Evolutionary conservation across 2,113 vertebrate species (phyloP).

Genomic region (Dicrurus megarhynchus): DNA sequence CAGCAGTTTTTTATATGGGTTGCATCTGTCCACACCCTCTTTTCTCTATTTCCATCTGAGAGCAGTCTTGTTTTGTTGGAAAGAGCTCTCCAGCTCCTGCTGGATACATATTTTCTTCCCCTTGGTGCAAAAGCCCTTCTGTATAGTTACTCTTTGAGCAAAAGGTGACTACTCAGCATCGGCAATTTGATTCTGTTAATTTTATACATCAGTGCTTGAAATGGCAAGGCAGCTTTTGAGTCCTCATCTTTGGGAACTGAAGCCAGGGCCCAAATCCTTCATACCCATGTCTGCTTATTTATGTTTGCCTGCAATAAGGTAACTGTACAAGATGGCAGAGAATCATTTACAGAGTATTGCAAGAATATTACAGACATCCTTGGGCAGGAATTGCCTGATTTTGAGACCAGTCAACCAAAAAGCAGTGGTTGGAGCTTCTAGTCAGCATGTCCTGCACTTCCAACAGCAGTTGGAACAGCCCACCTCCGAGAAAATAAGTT

Average conservation of each 20-base stretch:
- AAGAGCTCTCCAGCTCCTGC: background rate
- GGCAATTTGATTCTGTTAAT: background rate
- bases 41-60: background rate
- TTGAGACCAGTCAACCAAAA: background rate
- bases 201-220: background rate
- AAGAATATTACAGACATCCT: background rate
- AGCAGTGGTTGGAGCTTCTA: background rate
- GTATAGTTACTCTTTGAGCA: background rate
- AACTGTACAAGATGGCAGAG: background rate
- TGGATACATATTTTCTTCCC: accelerated
- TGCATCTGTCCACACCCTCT: background rate
- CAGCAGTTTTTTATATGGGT: background rate
- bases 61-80: background rate
- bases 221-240: background rate
- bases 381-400: background rate
- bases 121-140: background rate
- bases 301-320: background rate
- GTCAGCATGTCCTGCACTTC: background rate
- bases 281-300: background rate
- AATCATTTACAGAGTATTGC: background rate
- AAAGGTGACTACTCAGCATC: background rate
- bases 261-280: background rate
- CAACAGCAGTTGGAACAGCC: background rate
- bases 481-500: background rate
- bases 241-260: background rate